Conservation (phyloP, 2,888 invertebrate genomes). For the Cheilosia grossa region DNA sequence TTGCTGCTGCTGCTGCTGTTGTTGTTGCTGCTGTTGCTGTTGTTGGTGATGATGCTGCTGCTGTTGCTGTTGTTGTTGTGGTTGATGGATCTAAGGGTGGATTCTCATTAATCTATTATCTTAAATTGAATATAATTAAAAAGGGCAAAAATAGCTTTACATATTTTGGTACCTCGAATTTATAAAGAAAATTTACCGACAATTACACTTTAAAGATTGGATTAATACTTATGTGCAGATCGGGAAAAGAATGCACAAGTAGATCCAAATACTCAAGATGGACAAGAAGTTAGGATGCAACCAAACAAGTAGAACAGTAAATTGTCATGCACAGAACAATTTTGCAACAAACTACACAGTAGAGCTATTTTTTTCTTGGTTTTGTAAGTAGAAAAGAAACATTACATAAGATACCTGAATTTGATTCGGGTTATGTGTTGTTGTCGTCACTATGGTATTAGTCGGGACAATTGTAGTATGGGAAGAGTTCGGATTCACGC, state of each 20-base stretch:
- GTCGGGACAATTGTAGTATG: constrained; percentile 81
- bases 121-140: not conserved
- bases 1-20: constrained; percentile 79
- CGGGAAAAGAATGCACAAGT: too few species aligned
- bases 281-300: too few species aligned
- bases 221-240: too few species aligned
- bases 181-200: not conserved
- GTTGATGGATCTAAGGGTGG: constrained; percentile 76
- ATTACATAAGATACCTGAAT: constrained; percentile 77
- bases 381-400: constrained; percentile 13
- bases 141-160: constrained; percentile 30
- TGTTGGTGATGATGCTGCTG: constrained; percentile 81
- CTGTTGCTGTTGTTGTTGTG: constrained; percentile 77
- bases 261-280: too few species aligned
- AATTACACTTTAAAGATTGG: too few species aligned
- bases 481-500: constrained; percentile 82
- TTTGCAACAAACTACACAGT: not conserved
- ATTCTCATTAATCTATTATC: not conserved
- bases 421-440: constrained; percentile 78
- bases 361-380: constrained; percentile 8
- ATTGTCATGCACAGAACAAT: not conserved
- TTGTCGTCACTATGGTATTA: constrained; percentile 77
- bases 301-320: too few species aligned
- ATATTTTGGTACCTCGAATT: not conserved
- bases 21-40: constrained; percentile 81